These are phyloP conservation scores for Malacoraja senta DNA, from an alignment of 2,797 vertebrate genomes.

Conservation along the genomic window DNA sequence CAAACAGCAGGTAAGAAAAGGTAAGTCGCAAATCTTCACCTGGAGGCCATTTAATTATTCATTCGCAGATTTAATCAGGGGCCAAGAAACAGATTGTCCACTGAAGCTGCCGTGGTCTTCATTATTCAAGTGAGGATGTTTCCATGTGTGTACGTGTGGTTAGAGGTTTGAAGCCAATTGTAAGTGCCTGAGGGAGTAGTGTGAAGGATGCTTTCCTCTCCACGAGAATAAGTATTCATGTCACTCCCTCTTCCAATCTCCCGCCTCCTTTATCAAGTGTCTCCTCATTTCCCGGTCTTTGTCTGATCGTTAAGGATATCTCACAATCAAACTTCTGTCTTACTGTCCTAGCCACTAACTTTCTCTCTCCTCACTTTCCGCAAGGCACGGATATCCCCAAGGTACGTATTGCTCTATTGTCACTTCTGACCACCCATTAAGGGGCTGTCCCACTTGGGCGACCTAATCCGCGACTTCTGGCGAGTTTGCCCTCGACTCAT, in stretches of 20 bases:
- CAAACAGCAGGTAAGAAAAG: conserved; percentile 20
- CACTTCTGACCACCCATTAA: too few relatives aligned
- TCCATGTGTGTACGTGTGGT: neutral
- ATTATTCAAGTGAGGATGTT: conserved; percentile 3
- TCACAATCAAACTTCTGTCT: neutral
- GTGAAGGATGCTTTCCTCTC: neutral
- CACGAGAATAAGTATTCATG: neutral
- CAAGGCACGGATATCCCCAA: neutral
- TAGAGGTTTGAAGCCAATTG: conserved; percentile 4
- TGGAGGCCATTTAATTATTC: conserved; percentile 23
- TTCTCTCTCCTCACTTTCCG: neutral
- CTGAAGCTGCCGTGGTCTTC: conserved; percentile 3
- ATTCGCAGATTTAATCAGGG: conserved; percentile 27
- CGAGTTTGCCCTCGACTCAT: too few relatives aligned
- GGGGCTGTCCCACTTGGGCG: too few relatives aligned
- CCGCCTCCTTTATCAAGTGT: neutral
- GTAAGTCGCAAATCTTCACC: neutral
- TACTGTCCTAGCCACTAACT: too few relatives aligned
- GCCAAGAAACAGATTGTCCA: neutral
- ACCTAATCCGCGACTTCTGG: too few relatives aligned
- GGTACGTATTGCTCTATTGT: too few relatives aligned
- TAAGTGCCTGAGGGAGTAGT: neutral
- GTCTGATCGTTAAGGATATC: neutral
- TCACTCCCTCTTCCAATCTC: neutral
- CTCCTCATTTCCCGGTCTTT: neutral